Base-by-base conservation (phyloP, 2,888 invertebrate species). In the Lepidocyrtoides sp. region DNA sequence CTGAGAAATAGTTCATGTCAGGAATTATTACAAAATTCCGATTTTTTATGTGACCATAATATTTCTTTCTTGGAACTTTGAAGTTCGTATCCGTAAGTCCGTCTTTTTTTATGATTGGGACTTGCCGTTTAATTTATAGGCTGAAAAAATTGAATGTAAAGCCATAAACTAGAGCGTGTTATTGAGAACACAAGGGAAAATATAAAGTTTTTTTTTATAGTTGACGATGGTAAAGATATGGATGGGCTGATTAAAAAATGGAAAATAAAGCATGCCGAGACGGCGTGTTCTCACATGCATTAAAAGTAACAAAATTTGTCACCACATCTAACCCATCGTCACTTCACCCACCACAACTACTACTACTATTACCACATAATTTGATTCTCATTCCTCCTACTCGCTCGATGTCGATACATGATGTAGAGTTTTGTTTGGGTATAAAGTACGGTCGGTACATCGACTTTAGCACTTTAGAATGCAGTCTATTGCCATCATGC, bases 251-350 rank as follows among this genome's bases (percentile, higher is more conserved):
- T 72, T 26, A 41, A 72, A 84, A 72, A 83, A 32, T 20, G 14
- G 32, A 20, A 12, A 23, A 32, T 48, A 32, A 85, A 85, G 41
- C 84, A 85, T 57, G 84, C 72, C 72, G 54, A 20, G 54, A 32
- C 84, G 26, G 84, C 84, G 72, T 85, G 84, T 12, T 69, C 72
- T n/a, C n/a, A 48, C 83, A 84, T 84, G 66, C 83, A 84, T 84
- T 32, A 83, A 66, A 84, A 41, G 26, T 10, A 36, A 23, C 20
- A 17, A 82, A 82, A 77, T 77, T 77, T 77, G 77, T 51, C 77
- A 77, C 51, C 51, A 48, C 77, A 0, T 29, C 29, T 2, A 41
- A 72, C 8, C 48, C 44, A 20, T 26, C 12, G 12, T 44, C 44
- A 14, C 23, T 26, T 75, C 57, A 60, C n/a, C 32, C 20, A 32